Evolutionary conservation across 2,113 vertebrate species (phyloP).

Genomic region (Pygoscelis antarcticus): DNA sequence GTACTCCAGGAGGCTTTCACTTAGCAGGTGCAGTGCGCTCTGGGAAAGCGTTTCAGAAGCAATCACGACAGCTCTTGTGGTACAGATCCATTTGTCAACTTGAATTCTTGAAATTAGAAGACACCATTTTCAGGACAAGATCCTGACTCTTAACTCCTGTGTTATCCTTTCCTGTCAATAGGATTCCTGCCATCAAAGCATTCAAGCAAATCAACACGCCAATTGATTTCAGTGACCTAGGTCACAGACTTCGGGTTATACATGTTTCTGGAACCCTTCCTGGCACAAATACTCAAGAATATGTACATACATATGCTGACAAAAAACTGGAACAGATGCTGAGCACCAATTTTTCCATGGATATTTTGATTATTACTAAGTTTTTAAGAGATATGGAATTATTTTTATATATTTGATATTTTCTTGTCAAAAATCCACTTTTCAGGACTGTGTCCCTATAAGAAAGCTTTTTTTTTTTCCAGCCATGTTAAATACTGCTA

Average conservation of each 20-base stretch:
- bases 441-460: background rate
- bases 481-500: background rate
- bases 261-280: background rate
- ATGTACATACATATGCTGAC: accelerated
- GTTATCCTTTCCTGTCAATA: background rate
- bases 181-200: background rate
- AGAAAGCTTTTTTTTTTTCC: background rate
- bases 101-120: background rate
- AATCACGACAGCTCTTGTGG: background rate
- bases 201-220: background rate
- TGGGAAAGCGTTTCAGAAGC: background rate
- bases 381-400: background rate
- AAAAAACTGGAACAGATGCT: background rate
- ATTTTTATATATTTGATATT: background rate
- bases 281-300: background rate
- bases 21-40: background rate
- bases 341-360: background rate
- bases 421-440: background rate
- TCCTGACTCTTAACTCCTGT: background rate
- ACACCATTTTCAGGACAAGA: background rate
- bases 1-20: background rate
- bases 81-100: background rate
- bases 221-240: background rate
- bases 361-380: too few relatives aligned
- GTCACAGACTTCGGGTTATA: accelerated